Evolutionary conservation across 2,888 invertebrate genomes (phyloP), one percentile per base, ranked within the genome.

Genomic region (Drosophila eohydei): DNA sequence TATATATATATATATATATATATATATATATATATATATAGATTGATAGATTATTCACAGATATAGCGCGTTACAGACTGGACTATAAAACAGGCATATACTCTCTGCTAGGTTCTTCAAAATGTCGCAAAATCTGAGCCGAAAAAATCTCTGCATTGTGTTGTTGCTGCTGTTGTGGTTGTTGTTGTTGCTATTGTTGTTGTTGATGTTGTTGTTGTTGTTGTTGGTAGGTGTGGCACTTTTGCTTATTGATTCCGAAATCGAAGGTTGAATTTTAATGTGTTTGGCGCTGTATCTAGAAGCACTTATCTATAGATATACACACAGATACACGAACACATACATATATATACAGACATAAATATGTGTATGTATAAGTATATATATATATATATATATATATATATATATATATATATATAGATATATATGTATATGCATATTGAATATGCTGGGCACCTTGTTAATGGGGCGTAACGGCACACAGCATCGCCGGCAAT

Each of bases 191-290:
- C n/a, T n/a, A n/a, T 68, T 56, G 64, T 54, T 59, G 30, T 8
- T 30, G 41, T n/a, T 60, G 43, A 44, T 50, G 38, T 43, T 63
- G 16, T 32, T 66, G 34, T 51, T 65, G 41, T 38, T 60, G 30
- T 30, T 16, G 36, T 12, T 21, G 40, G 55, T 41, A 66, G 81
- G 64, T 71, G 81, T 52, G 81, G 32, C 61, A 57, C 59, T 74
- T 72, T 74, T 82, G 74, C 71, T 57, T 82, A 83, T 86, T 83
- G 86, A 83, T 79, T 83, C 71, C 58, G 46, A 74, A 76, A 72
- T 74, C 74, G 86, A 83, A 83, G 79, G 77, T 68, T 79, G 74
- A 73, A 73, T 86, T 74, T 73, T 70, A 83, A 81, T 71, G 78
- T 70, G 63, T 48, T 68, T 60, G 44, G 56, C 61, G 32, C 38